phyloP scores from a whole-genome alignment of 1,140 invertebrate species.

The Gonatopus flavifemur region DNA sequence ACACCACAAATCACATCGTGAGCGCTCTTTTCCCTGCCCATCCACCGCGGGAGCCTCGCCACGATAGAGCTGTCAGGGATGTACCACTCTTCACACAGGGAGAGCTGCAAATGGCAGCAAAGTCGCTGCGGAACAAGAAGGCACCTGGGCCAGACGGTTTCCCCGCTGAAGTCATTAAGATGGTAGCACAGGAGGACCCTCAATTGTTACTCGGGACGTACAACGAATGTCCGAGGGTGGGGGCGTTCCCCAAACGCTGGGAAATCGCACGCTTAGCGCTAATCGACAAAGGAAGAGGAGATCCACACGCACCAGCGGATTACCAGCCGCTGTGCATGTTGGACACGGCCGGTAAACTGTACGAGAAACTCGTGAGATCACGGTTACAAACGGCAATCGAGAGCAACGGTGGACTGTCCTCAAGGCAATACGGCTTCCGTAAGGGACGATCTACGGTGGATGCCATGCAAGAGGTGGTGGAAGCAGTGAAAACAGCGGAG shows the following conservation, averaged over 20 bases:
- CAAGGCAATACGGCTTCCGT: slow-evolving; percentile 25
- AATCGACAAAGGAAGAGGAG: neutral
- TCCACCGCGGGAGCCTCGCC: no score
- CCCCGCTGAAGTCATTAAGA: no score
- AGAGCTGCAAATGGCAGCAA: no score
- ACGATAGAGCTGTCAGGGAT: no score
- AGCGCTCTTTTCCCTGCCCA: no score
- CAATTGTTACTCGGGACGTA: neutral
- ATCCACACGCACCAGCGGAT: neutral
- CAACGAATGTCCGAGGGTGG: neutral
- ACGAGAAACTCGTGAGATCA: neutral
- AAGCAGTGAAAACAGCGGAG: slow-evolving; percentile 3
- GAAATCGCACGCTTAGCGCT: neutral
- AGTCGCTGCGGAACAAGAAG: no score
- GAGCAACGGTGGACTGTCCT: slow-evolving; percentile 7
- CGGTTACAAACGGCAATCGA: slow-evolving; percentile 4
- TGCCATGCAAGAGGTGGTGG: slow-evolving; percentile 17
- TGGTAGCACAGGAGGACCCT: no score
- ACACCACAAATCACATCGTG: no score
- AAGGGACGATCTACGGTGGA: slow-evolving; percentile 18
- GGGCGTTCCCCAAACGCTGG: neutral
- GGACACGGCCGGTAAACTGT: neutral
- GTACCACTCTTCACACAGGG: no score
- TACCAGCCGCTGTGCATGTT: neutral
- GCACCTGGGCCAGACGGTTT: no score